phyloP scores from a whole-genome alignment of 2,797 vertebrate genomes.

The Tapera naevia region DNA sequence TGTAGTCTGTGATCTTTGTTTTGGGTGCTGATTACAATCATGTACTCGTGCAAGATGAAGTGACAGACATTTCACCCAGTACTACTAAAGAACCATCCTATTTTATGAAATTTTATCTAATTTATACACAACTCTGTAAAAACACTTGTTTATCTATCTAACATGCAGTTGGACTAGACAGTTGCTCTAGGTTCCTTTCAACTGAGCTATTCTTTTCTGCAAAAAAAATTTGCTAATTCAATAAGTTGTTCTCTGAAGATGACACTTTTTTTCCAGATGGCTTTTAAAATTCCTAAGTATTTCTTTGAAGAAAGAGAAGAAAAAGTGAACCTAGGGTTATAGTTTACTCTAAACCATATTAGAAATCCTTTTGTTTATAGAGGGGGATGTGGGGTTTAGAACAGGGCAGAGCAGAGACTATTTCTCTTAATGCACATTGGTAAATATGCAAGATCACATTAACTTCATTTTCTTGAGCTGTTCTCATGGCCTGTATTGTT shows the following conservation, averaged over 20 bases:
- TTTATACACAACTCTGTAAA: background rate
- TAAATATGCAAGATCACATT: background rate
- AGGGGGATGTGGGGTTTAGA: background rate
- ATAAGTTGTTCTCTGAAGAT: background rate
- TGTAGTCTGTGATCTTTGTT: constrained; percentile 47
- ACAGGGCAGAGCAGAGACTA: background rate
- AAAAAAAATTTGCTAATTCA: background rate
- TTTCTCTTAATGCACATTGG: background rate
- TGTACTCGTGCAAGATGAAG: background rate
- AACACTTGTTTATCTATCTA: background rate
- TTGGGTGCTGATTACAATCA: background rate
- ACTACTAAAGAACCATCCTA: background rate
- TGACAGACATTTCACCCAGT: background rate
- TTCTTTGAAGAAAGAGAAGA: background rate
- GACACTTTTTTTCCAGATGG: background rate
- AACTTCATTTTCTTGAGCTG: background rate
- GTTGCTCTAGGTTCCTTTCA: background rate
- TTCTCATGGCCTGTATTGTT: background rate
- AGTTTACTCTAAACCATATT: background rate
- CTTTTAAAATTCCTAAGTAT: background rate
- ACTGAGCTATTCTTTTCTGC: background rate
- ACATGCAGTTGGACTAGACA: background rate
- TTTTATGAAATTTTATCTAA: background rate
- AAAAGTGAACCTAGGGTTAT: background rate
- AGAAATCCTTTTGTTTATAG: background rate